Evolutionary conservation across 2,113 vertebrate genomes (phyloP), one percentile per base, ranked within the genome.

Genomic region (Phoxinus phoxinus): DNA sequence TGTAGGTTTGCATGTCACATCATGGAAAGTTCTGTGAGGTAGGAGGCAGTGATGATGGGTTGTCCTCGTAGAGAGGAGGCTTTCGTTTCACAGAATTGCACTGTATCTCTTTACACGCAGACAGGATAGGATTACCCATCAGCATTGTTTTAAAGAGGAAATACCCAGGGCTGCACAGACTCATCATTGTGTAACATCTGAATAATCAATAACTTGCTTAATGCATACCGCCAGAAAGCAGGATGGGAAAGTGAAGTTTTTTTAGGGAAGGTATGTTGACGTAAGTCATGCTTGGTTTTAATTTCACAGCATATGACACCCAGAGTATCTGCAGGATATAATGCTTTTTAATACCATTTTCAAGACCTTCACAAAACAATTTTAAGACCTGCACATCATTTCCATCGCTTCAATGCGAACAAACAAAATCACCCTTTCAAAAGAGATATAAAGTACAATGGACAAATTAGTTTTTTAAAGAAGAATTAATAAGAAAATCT

Each of bases 41-140:
- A 37, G 56, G 78, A 85, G 76, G 81, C 81, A 4, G 35, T 77
- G 81, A 80, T 81, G 21, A 76, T 74, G 82, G 53, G 67, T 76
- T 89, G 86, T 87, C 73, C 32, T 80, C 56, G 51, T 90, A 75
- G 58, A 80, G 82, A 67, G 67, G 78, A 46, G 90, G 87, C 73
- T 93, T 85, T 17, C 3, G 89, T 93, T 94, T 87, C 91, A 88
- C 27, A 61, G 32, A 27, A 25, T 51, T 67, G 27, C 77, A 46
- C 83, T 72, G 87, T 91, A 89, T 93, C 91, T 76, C n/a, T 85
- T 94, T 94, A 92, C 93, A 92, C 72, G 61, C 12, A 48, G 83
- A 46, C 41, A 35, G 73, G 79, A 71, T 90, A 88, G 73, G 23
- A 77, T 87, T 90, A 87, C 89, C 35, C 35, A 48, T 59, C 77